Conservation (phyloP, 1,140 invertebrate species). For the Zaprionus taronus region DNA sequence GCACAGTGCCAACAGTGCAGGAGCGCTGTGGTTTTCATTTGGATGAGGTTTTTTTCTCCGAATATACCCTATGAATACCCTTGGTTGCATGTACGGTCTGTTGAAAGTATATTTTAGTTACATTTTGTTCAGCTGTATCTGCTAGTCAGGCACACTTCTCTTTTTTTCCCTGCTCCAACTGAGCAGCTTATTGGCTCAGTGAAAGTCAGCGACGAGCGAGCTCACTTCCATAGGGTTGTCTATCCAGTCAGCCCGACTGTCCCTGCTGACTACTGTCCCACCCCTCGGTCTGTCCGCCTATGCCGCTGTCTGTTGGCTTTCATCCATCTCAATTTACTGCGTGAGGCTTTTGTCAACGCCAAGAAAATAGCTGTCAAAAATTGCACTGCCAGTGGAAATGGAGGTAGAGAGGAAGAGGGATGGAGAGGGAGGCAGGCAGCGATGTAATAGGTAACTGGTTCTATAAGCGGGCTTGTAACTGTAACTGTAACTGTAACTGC, state of each 20-base stretch:
- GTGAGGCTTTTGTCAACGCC: slow-evolving; percentile 57
- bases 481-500: slow-evolving; percentile 50
- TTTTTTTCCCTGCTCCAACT: not conserved
- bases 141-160: not conserved
- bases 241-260: slow-evolving; percentile 5
- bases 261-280: not conserved
- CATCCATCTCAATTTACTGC: slow-evolving; percentile 61
- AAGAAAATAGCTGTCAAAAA: slow-evolving; percentile 59
- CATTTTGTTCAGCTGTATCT: not conserved
- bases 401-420: not conserved
- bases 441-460: slow-evolving; percentile 38
- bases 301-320: slow-evolving; percentile 26
- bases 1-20: slow-evolving; percentile 18
- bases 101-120: too few species aligned
- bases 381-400: slow-evolving; percentile 30
- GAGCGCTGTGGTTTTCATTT: slow-evolving; percentile 22
- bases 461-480: slow-evolving; percentile 33
- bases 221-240: slow-evolving; percentile 26
- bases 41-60: slow-evolving; percentile 1
- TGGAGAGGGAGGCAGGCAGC: not conserved
- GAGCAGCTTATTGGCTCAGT: slow-evolving; percentile 44
- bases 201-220: slow-evolving; percentile 18
- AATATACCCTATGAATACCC: not conserved
- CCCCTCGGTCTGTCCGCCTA: not conserved
- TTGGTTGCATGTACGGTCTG: not conserved